These are phyloP conservation scores for Notocelia uddmanniana DNA, from an alignment of 2,888 invertebrate species.

Conservation along the genomic window DNA sequence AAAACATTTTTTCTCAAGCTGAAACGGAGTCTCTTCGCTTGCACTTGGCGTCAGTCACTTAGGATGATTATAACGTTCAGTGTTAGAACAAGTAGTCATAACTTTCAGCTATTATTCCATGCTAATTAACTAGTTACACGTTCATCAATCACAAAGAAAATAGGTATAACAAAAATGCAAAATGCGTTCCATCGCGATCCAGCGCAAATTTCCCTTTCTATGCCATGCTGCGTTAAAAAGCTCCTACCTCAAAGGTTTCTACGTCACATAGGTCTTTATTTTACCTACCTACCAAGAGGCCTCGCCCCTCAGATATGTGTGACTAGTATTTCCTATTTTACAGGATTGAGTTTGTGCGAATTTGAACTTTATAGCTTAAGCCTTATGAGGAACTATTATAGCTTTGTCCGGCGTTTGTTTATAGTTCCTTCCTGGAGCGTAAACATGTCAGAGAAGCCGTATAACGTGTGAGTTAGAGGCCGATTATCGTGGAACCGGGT, in stretches of 20 bases:
- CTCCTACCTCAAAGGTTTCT: neutral
- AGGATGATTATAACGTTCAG: too few relatives aligned
- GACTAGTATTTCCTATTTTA: constrained; percentile 1
- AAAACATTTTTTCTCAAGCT: too few relatives aligned
- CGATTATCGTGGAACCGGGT: constrained; percentile 7
- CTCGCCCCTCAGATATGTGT: neutral
- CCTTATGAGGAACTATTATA: constrained; percentile 5
- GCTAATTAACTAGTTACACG: constrained; percentile 5
- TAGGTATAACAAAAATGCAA: constrained; percentile 24
- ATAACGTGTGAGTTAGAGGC: neutral
- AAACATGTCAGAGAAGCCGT: constrained; percentile 29
- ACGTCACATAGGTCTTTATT: neutral
- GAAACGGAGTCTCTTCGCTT: too few relatives aligned
- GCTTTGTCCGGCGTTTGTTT: constrained; percentile 24
- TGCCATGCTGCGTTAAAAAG: constrained; percentile 3
- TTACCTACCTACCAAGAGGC: neutral
- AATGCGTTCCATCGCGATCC: constrained; percentile 20
- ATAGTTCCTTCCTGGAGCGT: constrained; percentile 32
- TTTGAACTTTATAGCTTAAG: constrained; percentile 3
- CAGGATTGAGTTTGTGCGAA: neutral
- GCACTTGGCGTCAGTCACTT: too few relatives aligned
- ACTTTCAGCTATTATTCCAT: neutral
- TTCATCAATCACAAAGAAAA: constrained; percentile 6
- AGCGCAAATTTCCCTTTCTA: constrained; percentile 33
- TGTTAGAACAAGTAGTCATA: neutral